These are phyloP conservation scores for Iselma pallidipennis DNA, from an alignment of 2,888 invertebrate species.

Conservation along the genomic window DNA sequence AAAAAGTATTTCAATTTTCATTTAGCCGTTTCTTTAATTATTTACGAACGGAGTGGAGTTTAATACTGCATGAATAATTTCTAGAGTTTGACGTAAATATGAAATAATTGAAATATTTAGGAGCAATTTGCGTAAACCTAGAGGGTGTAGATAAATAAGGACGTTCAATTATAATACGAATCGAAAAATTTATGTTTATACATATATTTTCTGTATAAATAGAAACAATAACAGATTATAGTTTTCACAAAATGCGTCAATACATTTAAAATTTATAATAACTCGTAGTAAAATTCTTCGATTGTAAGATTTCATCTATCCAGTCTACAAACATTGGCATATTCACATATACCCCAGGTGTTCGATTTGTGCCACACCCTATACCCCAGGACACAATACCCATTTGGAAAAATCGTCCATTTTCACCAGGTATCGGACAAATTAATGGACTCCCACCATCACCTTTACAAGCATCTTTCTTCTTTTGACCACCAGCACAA, in stretches of 20 bases:
- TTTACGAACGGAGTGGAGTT: background rate
- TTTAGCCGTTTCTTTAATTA: background rate
- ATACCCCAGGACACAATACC: slow-evolving; percentile 62
- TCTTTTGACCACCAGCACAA: slow-evolving; percentile 57
- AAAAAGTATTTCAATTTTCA: background rate
- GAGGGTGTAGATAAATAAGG: too few relatives aligned
- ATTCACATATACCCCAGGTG: slow-evolving; percentile 58
- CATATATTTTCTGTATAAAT: too few relatives aligned
- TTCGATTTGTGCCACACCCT: slow-evolving; percentile 46
- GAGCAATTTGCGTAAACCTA: too few relatives aligned
- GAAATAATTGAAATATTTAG: too few relatives aligned
- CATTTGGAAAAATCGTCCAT: slow-evolving; percentile 57
- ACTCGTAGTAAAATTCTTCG: slow-evolving; percentile 55
- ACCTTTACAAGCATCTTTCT: slow-evolving; percentile 39
- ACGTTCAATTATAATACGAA: too few relatives aligned
- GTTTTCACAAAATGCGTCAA: background rate
- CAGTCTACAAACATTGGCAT: slow-evolving; percentile 53
- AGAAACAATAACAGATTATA: too few relatives aligned
- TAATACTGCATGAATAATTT: background rate
- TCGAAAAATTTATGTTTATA: too few relatives aligned
- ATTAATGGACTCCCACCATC: slow-evolving; percentile 36
- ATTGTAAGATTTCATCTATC: slow-evolving; percentile 49
- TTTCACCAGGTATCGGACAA: slow-evolving; percentile 44
- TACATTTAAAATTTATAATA: slow-evolving; percentile 11
- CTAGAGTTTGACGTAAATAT: background rate